These are phyloP conservation scores for Thecophora atra DNA, from an alignment of 2,888 invertebrate species.

Conservation along the genomic window DNA sequence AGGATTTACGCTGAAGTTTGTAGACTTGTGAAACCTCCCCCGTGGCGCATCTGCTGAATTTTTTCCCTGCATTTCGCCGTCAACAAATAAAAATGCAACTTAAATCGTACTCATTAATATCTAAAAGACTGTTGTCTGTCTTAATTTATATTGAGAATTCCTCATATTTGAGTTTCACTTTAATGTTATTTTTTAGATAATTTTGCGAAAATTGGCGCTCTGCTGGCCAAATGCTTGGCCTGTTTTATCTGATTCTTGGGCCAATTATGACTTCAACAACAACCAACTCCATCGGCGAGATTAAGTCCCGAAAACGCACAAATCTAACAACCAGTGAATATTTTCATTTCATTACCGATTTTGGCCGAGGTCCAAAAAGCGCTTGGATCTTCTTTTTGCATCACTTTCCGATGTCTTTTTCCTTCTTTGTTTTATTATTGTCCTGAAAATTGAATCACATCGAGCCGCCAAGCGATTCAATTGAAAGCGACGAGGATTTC, in stretches of 20 bases:
- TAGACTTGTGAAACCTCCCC: slow-evolving; percentile 13
- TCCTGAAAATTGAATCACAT: slow-evolving; percentile 1
- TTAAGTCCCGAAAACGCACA: slow-evolving; percentile 25
- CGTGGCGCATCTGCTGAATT: neutral
- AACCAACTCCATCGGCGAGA: slow-evolving; percentile 25
- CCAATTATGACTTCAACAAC: slow-evolving; percentile 18
- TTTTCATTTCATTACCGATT: slow-evolving; percentile 43
- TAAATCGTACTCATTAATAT: neutral
- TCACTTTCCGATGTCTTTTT: neutral
- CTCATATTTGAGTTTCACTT: neutral
- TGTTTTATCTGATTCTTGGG: neutral
- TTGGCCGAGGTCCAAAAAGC: slow-evolving; percentile 38
- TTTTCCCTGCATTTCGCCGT: neutral
- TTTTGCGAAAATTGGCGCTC: slow-evolving; percentile 4
- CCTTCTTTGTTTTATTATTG: neutral
- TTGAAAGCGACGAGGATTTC: neutral
- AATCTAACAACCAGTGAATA: slow-evolving; percentile 36
- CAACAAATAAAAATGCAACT: neutral
- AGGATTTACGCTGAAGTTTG: neutral
- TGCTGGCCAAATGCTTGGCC: slow-evolving; percentile 1
- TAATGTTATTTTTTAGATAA: neutral
- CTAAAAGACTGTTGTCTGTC: neutral
- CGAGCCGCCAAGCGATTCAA: neutral
- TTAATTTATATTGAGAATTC: neutral
- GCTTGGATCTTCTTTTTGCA: neutral